Evolutionary conservation across 1,140 invertebrate species (phyloP).

Genomic region (Zaprionus ghesquierei): DNA sequence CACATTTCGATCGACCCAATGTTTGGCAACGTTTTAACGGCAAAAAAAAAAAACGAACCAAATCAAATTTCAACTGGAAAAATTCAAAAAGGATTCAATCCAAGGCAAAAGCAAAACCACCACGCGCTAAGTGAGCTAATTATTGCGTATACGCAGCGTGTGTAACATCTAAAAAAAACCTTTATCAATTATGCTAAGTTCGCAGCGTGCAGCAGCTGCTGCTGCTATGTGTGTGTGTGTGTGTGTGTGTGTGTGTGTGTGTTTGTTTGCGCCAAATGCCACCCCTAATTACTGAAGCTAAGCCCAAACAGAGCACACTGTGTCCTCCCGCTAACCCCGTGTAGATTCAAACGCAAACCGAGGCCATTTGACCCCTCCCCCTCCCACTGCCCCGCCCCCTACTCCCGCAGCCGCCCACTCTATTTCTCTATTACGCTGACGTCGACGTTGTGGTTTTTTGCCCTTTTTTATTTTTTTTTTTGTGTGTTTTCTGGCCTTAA

Average conservation of each 20-base stretch:
- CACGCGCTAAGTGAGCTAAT: conserved; percentile 45
- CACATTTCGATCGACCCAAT: conserved; percentile 57
- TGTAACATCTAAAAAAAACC: conserved; percentile 24
- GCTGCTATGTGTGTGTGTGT: neutral
- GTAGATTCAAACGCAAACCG: neutral
- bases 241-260: conserved; percentile 6
- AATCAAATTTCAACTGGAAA: neutral
- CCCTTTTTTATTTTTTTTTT: conserved; percentile 23
- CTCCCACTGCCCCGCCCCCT: neutral
- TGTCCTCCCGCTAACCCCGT: neutral
- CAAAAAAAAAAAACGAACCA: neutral
- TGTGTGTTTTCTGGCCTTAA: conserved; percentile 50
- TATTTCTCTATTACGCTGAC: conserved; percentile 73
- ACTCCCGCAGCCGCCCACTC: conserved; percentile 18
- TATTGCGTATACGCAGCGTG: neutral
- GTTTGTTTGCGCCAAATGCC: conserved; percentile 47
- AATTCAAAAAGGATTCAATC: neutral
- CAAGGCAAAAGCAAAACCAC: neutral
- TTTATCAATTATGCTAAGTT: conserved; percentile 19
- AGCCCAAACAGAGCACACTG: conserved; percentile 16
- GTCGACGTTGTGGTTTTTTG: conserved; percentile 56
- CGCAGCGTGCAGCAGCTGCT: neutral
- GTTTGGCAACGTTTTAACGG: conserved; percentile 36
- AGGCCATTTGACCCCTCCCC: neutral
- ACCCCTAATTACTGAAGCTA: conserved; percentile 63